These are phyloP conservation scores for Diadegma fenestrale DNA, from an alignment of 2,888 invertebrate genomes.

Conservation along the genomic window DNA sequence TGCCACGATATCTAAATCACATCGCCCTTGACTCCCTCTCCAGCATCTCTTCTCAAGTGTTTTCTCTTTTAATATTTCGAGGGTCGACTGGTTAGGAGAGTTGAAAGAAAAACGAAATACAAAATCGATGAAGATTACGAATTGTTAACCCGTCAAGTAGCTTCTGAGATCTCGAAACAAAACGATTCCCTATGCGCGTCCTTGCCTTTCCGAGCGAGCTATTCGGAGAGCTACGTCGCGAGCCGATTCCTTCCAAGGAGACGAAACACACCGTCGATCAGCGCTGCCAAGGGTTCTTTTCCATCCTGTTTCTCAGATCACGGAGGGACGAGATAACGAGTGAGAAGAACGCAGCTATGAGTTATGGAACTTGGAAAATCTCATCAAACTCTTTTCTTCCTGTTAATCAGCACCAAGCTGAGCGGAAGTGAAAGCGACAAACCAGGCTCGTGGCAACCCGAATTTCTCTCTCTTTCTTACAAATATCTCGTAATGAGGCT, in stretches of 20 bases:
- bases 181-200: slow-evolving; percentile 1
- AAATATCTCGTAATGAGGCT: not conserved
- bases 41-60: slow-evolving; percentile 36
- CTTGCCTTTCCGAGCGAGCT: slow-evolving; percentile 8
- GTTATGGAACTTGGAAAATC: not conserved
- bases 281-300: slow-evolving; percentile 18
- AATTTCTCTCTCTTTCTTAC: slow-evolving; percentile 38
- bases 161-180: slow-evolving; percentile 50
- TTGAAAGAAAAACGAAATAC: slow-evolving; percentile 35
- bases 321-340: slow-evolving; percentile 1
- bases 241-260: slow-evolving; percentile 27
- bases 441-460: slow-evolving; percentile 29
- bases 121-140: slow-evolving; percentile 27
- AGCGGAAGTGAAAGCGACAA: slow-evolving; percentile 56
- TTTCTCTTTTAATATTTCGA: slow-evolving; percentile 65
- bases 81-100: slow-evolving; percentile 46
- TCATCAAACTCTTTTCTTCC: slow-evolving; percentile 1
- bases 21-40: slow-evolving; percentile 66
- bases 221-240: slow-evolving; percentile 26
- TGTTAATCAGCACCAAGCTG: not conserved
- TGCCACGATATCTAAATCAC: slow-evolving; percentile 68
- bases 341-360: not conserved
- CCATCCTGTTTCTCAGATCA: slow-evolving; percentile 4
- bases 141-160: slow-evolving; percentile 60
- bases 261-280: slow-evolving; percentile 33